Conservation (phyloP, 2,113 vertebrate genomes). For the Tenebrosternarchus preto region DNA sequence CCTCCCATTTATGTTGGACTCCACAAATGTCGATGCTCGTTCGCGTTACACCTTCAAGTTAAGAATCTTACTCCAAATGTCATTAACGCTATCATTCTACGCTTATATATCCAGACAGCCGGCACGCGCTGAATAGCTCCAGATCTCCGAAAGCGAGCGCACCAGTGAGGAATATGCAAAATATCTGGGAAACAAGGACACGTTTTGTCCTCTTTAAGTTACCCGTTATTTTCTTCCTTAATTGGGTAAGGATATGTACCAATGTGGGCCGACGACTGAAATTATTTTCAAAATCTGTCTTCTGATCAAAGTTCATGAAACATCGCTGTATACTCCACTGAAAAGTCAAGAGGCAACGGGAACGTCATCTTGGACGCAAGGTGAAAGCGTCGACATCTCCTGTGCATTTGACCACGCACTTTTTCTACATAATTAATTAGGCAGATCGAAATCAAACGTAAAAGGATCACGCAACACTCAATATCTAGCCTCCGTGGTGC, state of each 20-base stretch:
- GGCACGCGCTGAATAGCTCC: conserved; percentile 65
- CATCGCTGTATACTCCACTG: conserved; percentile 50
- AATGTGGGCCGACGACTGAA: conserved; percentile 30
- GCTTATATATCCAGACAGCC: conserved; percentile 50
- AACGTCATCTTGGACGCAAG: conserved; percentile 49
- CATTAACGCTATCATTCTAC: conserved; percentile 67
- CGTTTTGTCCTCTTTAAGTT: conserved; percentile 54
- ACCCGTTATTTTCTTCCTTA: conserved; percentile 38
- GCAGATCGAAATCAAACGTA: conserved; percentile 26
- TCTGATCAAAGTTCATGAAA: conserved; percentile 73
- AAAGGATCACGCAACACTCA: conserved; percentile 24
- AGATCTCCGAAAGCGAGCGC: conserved; percentile 35
- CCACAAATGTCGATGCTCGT: conserved; percentile 67
- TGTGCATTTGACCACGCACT: conserved; percentile 60
- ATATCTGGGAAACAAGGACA: conserved; percentile 37
- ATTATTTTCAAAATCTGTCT: conserved; percentile 37
- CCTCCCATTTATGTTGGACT: conserved; percentile 71
- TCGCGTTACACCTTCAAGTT: conserved; percentile 67
- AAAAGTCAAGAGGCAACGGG: conserved; percentile 42
- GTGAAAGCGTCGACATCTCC: conserved; percentile 60
- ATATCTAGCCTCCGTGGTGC: conserved; percentile 20
- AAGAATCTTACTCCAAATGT: conserved; percentile 73
- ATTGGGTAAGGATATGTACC: conserved; percentile 14
- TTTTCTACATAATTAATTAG: conserved; percentile 57
- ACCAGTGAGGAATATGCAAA: conserved; percentile 1